These are phyloP conservation scores for Trichopoda pennipes DNA, from an alignment of 2,888 invertebrate genomes.

Conservation along the genomic window DNA sequence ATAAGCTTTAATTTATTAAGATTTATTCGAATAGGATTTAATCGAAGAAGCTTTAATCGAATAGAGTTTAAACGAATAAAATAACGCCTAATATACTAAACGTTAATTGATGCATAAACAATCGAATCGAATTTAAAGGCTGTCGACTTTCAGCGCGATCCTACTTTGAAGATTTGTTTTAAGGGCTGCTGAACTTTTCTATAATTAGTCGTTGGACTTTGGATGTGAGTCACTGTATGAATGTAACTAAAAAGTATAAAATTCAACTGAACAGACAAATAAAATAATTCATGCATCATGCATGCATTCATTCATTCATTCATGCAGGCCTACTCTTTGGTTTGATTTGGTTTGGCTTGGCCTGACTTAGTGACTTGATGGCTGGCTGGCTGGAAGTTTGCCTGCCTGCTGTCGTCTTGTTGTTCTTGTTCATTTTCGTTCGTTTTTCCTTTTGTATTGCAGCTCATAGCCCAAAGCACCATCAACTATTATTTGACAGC, in stretches of 20 bases:
- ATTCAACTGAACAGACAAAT: slow-evolving; percentile 22
- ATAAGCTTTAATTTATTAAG: too few relatives aligned
- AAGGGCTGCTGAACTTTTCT: too few relatives aligned
- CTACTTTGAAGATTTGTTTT: too few relatives aligned
- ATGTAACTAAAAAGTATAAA: slow-evolving; percentile 7
- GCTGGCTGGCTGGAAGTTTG: slow-evolving; percentile 18
- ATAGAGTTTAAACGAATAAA: too few relatives aligned
- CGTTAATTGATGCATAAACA: too few relatives aligned
- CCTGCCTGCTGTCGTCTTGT: slow-evolving; percentile 24
- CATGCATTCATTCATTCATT: slow-evolving; percentile 61
- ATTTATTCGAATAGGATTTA: too few relatives aligned
- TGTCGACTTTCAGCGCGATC: too few relatives aligned
- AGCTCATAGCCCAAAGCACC: slow-evolving; percentile 52
- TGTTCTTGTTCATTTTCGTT: not conserved
- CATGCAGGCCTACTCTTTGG: slow-evolving; percentile 38
- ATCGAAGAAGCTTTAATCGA: too few relatives aligned
- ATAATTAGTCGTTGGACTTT: too few relatives aligned
- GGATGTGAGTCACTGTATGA: too few relatives aligned
- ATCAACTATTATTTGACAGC: slow-evolving; percentile 69
- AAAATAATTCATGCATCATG: slow-evolving; percentile 63
- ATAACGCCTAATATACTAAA: too few relatives aligned
- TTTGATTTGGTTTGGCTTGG: slow-evolving; percentile 13
- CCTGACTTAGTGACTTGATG: slow-evolving; percentile 16
- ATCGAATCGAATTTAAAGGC: too few relatives aligned
- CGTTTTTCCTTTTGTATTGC: slow-evolving; percentile 29